A percentile compares a stretch with the other conserved stretches of the same genome.
These are phyloP conservation scores for Rhagium mordax DNA, from an alignment of 2,888 invertebrate genomes.

Conservation along the genomic window DNA sequence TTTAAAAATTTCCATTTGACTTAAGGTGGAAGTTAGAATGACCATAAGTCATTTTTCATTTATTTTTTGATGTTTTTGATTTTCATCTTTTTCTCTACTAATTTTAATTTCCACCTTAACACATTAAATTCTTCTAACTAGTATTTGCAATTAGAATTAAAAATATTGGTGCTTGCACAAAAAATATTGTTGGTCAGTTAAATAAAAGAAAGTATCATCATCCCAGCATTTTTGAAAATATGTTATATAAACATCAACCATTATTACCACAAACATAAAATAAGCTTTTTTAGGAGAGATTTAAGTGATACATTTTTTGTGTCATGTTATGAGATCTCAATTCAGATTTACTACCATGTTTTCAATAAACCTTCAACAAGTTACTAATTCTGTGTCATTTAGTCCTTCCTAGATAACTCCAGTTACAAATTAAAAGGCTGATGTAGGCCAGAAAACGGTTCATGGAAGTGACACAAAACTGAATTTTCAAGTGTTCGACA, in stretches of 20 bases:
- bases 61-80: conserved; percentile 44
- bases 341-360: conserved; percentile 59
- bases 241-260: conserved; percentile 40
- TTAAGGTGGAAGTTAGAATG: conserved; percentile 45
- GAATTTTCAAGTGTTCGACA: too few relatives aligned
- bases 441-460: too few relatives aligned
- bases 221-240: conserved; percentile 42
- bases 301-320: conserved; percentile 42
- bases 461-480: too few relatives aligned
- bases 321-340: conserved; percentile 53
- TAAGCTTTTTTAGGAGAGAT: conserved; percentile 54
- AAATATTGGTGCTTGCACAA: conserved; percentile 66
- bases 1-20: conserved; percentile 44
- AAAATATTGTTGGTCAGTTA: conserved; percentile 60
- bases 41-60: conserved; percentile 36
- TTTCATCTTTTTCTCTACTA: conserved; percentile 37
- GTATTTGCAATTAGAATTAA: conserved; percentile 56
- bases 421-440: too few relatives aligned
- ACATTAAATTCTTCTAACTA: conserved; percentile 49
- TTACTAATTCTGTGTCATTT: conserved; percentile 34
- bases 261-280: conserved; percentile 44
- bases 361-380: conserved; percentile 61
- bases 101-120: conserved; percentile 51
- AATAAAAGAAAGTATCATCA: conserved; percentile 55
- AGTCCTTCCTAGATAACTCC: neutral